phyloP scores from a whole-genome alignment of 2,888 invertebrate species.

The Hirtodrosophila cameraria region DNA sequence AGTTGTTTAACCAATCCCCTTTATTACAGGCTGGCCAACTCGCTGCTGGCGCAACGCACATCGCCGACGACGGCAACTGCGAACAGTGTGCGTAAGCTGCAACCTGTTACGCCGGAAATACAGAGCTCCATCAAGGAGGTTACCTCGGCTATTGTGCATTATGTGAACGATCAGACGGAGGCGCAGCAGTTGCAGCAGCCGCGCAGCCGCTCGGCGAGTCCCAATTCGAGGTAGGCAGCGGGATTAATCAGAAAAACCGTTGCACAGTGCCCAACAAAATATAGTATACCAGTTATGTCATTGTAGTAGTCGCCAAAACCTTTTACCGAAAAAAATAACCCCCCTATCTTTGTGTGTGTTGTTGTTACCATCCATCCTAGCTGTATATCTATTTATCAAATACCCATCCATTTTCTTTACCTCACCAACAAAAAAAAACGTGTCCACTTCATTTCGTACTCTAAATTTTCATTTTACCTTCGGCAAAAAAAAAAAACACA shows the following conservation, averaged over 20 bases:
- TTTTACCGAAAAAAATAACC: background rate
- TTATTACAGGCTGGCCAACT: constrained; percentile 87
- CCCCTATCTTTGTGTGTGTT: constrained; percentile 30
- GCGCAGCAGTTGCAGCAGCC: constrained; percentile 84
- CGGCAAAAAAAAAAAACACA: no score
- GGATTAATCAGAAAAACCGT: constrained; percentile 11
- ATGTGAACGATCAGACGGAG: constrained; percentile 90
- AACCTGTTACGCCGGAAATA: constrained; percentile 86
- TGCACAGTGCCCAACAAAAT: constrained; percentile 4
- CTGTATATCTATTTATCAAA: constrained; percentile 10
- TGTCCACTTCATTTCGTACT: constrained; percentile 22
- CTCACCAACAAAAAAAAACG: constrained; percentile 4
- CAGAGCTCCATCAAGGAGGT: constrained; percentile 96
- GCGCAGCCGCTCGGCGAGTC: constrained; percentile 84
- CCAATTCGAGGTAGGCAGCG: constrained; percentile 83
- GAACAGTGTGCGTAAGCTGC: constrained; percentile 56
- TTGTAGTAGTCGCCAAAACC: constrained; percentile 38
- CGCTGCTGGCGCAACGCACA: constrained; percentile 85
- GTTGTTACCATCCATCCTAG: constrained; percentile 18
- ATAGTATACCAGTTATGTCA: constrained; percentile 22
- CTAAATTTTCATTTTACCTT: constrained; percentile 48
- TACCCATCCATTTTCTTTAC: constrained; percentile 7
- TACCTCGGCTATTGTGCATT: constrained; percentile 96
- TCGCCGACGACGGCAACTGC: constrained; percentile 54
- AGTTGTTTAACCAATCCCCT: no score